Evolutionary conservation across 2,113 vertebrate genomes (phyloP).

Genomic region (Rhinichthys klamathensis): DNA sequence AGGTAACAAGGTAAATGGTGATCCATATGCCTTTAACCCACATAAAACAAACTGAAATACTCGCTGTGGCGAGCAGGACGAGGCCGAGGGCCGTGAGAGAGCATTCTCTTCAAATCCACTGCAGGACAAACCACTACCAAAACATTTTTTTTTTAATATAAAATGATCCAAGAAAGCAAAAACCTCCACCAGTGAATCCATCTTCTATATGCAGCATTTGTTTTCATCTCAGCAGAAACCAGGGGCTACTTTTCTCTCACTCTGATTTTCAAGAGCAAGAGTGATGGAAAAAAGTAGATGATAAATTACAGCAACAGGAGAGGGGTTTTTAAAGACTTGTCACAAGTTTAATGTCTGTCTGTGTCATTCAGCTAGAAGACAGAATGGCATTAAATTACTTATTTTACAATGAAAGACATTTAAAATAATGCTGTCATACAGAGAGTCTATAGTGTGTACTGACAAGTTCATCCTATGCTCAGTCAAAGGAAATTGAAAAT

Average conservation of each 20-base stretch:
- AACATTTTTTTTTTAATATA: not conserved
- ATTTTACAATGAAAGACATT: not conserved
- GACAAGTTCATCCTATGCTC: constrained; percentile 30
- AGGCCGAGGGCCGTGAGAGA: too few species aligned
- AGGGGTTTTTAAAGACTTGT: not conserved
- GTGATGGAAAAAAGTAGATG: not conserved
- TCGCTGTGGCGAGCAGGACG: too few species aligned
- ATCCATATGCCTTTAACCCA: not conserved
- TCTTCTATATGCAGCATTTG: not conserved
- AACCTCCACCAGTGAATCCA: not conserved
- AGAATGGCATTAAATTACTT: not conserved
- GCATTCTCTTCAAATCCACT: not conserved
- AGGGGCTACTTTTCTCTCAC: not conserved
- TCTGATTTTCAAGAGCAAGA: not conserved
- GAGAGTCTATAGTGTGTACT: not conserved
- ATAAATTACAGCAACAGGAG: not conserved
- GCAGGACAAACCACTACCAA: not conserved
- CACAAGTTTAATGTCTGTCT: not conserved
- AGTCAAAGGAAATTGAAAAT: constrained; percentile 60
- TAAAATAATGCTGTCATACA: not conserved
- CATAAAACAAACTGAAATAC: not conserved
- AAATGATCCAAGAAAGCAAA: not conserved
- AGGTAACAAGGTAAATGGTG: not conserved
- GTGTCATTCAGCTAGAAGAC: not conserved
- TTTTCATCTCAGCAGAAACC: not conserved